Conservation (phyloP, 2,113 vertebrate species). For the Nymphicus hollandicus region DNA sequence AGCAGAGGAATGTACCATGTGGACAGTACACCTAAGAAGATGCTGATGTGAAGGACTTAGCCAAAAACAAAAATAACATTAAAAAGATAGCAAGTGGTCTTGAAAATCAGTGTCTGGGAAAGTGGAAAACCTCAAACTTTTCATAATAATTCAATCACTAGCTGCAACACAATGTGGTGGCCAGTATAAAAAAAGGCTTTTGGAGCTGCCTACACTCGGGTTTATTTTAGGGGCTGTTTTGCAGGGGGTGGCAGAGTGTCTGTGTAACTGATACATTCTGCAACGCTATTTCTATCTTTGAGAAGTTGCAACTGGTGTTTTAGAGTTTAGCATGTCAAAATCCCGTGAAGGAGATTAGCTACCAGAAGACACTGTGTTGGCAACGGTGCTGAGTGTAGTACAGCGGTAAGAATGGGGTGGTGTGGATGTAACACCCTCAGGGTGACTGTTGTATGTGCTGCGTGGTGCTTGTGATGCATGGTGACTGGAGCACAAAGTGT, state of each 20-base stretch:
- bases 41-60: not conserved
- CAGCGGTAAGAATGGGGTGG: accelerated
- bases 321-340: not conserved
- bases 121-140: not conserved
- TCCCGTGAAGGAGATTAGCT: not conserved
- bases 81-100: not conserved
- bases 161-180: not conserved
- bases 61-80: not conserved
- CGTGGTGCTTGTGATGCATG: accelerated
- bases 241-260: not conserved
- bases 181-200: not conserved
- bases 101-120: not conserved
- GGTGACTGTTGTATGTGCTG: accelerated
- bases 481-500: not conserved
- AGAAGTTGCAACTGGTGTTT: not conserved
- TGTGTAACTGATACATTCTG: slow-evolving; percentile 14
- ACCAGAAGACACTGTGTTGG: not conserved
- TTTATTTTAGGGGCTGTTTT: slow-evolving; percentile 29
- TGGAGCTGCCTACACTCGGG: not conserved
- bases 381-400: accelerated
- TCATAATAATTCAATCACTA: not conserved
- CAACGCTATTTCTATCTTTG: slow-evolving; percentile 24
- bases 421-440: accelerated
- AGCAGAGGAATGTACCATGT: not conserved
- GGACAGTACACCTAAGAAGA: not conserved